Percentiles rank a stretch among this genome's conserved stretches.
Evolutionary conservation across 2,113 vertebrate species (phyloP).

Genomic region (Equus quagga): DNA sequence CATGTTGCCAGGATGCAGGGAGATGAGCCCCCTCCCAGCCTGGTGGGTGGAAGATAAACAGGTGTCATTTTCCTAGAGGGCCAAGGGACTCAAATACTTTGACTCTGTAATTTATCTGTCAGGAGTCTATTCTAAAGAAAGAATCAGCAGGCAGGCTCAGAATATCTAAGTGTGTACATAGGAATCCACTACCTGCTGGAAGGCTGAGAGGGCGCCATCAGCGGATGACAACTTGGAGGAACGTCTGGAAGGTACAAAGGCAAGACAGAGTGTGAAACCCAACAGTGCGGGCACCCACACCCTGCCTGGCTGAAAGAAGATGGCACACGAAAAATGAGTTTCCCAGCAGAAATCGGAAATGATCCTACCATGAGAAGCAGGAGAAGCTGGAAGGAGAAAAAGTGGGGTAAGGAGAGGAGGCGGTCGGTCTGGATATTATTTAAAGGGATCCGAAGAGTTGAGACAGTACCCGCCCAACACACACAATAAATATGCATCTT

Average conservation of each 20-base stretch:
- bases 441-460: not conserved
- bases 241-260: not conserved
- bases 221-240: not conserved
- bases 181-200: not conserved
- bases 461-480: not conserved
- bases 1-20: not conserved
- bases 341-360: not conserved
- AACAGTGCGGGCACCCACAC: not conserved
- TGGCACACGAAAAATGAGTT: not conserved
- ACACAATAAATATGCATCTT: not conserved
- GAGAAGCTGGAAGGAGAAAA: not conserved
- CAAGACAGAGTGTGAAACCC: not conserved
- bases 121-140: not conserved
- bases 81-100: not conserved
- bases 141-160: not conserved
- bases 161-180: not conserved
- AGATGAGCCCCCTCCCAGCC: not conserved
- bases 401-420: too few relatives aligned
- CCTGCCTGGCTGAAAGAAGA: not conserved
- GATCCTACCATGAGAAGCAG: not conserved
- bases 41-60: not conserved
- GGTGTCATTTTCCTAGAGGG: not conserved
- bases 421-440: not conserved
- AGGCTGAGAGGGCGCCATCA: not conserved
- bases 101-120: not conserved